Percentiles rank a stretch among this genome's conserved stretches.
Evolutionary conservation across 2,113 vertebrate genomes (phyloP).

Genomic region (Fulmarus glacialis): DNA sequence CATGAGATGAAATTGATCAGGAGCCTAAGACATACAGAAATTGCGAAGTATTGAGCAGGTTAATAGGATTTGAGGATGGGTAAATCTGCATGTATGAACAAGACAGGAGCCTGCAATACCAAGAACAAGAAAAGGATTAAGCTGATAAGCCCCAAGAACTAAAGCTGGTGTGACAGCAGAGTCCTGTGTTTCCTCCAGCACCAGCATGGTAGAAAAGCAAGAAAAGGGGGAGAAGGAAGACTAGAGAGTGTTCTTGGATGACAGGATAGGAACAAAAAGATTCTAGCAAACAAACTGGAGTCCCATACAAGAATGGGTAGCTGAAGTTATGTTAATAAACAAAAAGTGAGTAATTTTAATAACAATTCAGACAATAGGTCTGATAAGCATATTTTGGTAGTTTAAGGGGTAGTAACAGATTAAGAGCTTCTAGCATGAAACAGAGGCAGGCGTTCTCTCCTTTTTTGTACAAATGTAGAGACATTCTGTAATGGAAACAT

Average conservation of each 20-base stretch:
- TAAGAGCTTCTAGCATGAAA: background rate
- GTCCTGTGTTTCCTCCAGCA: background rate
- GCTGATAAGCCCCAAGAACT: background rate
- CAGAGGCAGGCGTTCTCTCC: background rate
- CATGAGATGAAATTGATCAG: rapidly evolving
- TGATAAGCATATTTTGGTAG: background rate
- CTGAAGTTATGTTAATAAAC: background rate
- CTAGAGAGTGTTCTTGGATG: background rate
- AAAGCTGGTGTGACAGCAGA: background rate
- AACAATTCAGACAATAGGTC: background rate
- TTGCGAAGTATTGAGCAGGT: background rate
- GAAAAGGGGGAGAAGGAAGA: background rate
- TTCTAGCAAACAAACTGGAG: background rate
- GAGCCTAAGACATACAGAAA: background rate
- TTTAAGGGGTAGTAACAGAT: background rate
- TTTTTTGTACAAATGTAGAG: background rate
- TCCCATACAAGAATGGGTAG: background rate
- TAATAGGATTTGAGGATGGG: background rate
- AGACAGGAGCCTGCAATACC: background rate
- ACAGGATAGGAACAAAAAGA: background rate
- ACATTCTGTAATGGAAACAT: background rate
- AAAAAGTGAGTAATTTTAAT: background rate
- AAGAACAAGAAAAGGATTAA: background rate
- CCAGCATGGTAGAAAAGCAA: background rate
- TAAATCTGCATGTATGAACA: background rate